phyloP scores from a whole-genome alignment of 2,888 invertebrate species.

The Villa cingulata region DNA sequence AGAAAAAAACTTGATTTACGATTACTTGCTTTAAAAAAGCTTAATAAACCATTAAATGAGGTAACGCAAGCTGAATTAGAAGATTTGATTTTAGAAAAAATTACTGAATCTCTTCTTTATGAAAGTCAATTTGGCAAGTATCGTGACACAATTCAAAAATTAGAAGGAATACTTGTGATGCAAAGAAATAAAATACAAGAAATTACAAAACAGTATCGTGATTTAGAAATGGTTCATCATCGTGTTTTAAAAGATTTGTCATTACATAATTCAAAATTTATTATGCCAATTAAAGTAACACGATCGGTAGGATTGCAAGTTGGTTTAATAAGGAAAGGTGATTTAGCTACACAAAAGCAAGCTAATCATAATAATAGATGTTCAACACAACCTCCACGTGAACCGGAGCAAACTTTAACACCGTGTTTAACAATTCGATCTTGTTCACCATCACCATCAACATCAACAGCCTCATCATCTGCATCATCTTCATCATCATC shows the following conservation, averaged over 20 bases:
- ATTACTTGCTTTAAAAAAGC: constrained; percentile 28
- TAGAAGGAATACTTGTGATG: constrained; percentile 48
- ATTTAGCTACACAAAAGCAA: neutral
- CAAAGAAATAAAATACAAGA: constrained; percentile 51
- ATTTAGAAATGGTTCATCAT: constrained; percentile 62
- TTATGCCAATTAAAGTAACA: constrained; percentile 64
- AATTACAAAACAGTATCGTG: constrained; percentile 56
- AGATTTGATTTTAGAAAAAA: constrained; percentile 58
- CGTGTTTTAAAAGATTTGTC: constrained; percentile 55
- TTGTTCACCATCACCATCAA: neutral
- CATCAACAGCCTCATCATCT: neutral
- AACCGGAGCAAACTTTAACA: neutral
- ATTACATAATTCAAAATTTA: constrained; percentile 41
- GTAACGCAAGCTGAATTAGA: constrained; percentile 55
- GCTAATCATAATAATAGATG: neutral
- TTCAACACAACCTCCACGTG: neutral
- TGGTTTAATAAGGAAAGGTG: constrained; percentile 20
- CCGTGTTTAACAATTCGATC: constrained; percentile 15
- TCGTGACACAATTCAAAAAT: constrained; percentile 48
- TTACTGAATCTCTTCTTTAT: constrained; percentile 58
- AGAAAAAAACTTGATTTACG: constrained; percentile 11
- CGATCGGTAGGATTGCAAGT: constrained; percentile 79
- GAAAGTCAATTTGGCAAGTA: constrained; percentile 57
- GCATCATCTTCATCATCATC: constrained; percentile 22
- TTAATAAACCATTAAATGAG: constrained; percentile 36